Evolutionary conservation across 2,113 vertebrate species (phyloP).

Genomic region (Ptychochromis oligacanthus): DNA sequence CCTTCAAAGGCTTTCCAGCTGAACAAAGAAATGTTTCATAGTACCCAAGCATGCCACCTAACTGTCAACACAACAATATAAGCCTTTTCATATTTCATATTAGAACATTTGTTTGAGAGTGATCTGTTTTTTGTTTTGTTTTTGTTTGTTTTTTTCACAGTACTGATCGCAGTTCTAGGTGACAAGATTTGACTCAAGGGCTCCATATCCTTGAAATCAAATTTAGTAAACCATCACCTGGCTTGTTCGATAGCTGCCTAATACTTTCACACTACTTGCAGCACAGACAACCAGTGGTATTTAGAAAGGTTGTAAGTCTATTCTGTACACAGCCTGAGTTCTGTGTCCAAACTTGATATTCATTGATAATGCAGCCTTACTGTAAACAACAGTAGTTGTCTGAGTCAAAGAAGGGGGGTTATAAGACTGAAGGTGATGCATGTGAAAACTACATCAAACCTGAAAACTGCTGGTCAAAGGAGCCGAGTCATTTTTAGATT

Average conservation of each 20-base stretch:
- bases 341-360: slow-evolving; percentile 18
- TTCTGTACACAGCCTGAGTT: background rate
- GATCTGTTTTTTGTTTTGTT: background rate
- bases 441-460: slow-evolving; percentile 43
- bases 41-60: background rate
- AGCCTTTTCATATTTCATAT: slow-evolving; percentile 3
- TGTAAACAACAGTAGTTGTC: slow-evolving; percentile 41
- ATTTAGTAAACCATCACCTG: slow-evolving; percentile 2
- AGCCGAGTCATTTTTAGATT: slow-evolving; percentile 10
- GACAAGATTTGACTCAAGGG: background rate
- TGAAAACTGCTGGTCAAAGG: slow-evolving; percentile 19
- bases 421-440: slow-evolving; percentile 41
- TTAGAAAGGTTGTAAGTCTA: background rate
- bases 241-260: slow-evolving; percentile 9
- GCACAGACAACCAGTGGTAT: slow-evolving; percentile 1
- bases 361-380: background rate
- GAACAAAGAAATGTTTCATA: background rate
- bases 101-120: background rate
- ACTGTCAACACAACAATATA: background rate
- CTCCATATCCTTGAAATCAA: background rate
- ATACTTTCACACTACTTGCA: slow-evolving; percentile 6
- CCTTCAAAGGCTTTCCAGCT: background rate
- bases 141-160: background rate
- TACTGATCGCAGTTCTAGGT: background rate
- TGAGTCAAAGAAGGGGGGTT: background rate